phyloP scores from a whole-genome alignment of 2,888 invertebrate species.

The Chironomus tentans region DNA sequence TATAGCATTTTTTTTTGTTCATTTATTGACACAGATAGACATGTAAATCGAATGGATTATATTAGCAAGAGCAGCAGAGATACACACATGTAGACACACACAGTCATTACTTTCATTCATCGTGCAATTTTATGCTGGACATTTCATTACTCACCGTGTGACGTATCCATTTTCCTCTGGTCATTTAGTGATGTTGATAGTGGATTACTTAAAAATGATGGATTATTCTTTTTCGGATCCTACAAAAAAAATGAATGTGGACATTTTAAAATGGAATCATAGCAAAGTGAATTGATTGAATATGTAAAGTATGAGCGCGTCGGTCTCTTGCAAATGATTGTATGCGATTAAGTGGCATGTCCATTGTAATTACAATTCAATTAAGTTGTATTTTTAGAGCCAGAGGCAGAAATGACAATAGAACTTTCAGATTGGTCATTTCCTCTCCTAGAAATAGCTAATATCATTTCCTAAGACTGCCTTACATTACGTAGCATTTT shows the following conservation, averaged over 20 bases:
- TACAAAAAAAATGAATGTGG: neutral
- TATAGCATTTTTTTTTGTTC: neutral
- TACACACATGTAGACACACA: neutral
- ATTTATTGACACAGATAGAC: neutral
- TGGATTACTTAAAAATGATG: neutral
- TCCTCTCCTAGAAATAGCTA: too few relatives aligned
- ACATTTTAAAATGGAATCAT: neutral
- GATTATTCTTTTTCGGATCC: neutral
- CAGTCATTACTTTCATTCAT: neutral
- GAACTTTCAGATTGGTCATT: too few relatives aligned
- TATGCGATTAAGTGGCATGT: too few relatives aligned
- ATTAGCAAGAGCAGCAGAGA: neutral
- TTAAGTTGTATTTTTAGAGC: too few relatives aligned
- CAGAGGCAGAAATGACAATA: too few relatives aligned
- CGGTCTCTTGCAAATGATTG: too few relatives aligned
- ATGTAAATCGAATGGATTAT: neutral
- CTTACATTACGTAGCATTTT: too few relatives aligned
- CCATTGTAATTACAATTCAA: too few relatives aligned
- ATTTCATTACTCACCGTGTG: conserved; percentile 1
- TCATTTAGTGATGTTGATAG: neutral
- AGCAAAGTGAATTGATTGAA: too few relatives aligned
- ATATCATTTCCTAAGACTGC: too few relatives aligned
- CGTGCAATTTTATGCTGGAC: neutral
- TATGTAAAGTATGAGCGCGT: too few relatives aligned
- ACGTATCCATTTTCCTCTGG: neutral